phyloP scores from a whole-genome alignment of 2,888 invertebrate genomes.

The Tortricodes alternella region DNA sequence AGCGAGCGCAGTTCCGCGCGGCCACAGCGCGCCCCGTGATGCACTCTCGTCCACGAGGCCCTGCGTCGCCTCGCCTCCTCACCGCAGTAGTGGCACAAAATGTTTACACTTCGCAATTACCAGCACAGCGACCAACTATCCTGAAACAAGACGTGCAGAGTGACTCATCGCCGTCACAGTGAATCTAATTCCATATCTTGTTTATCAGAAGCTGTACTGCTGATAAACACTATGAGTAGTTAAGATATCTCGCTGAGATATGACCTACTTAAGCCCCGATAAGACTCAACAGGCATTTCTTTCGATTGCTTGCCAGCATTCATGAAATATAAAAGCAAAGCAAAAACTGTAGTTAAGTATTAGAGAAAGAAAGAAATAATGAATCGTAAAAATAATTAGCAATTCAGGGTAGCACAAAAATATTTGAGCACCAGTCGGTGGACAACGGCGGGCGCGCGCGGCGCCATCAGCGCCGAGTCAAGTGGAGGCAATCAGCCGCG shows the following conservation, averaged over 20 bases:
- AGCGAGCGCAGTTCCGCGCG: too few species aligned
- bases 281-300: neutral
- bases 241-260: neutral
- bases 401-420: too few species aligned
- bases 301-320: too few species aligned
- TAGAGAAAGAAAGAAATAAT: neutral
- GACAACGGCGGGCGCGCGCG: neutral
- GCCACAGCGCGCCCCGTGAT: too few species aligned
- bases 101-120: too few species aligned
- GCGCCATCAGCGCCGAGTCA: slow-evolving; percentile 41
- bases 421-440: too few species aligned
- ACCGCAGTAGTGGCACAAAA: too few species aligned
- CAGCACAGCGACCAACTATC: neutral
- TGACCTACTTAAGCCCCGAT: neutral
- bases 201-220: neutral
- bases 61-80: too few species aligned
- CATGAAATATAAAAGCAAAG: too few species aligned
- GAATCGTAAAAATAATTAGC: neutral
- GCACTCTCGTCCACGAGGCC: too few species aligned
- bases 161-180: slow-evolving; percentile 7
- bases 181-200: slow-evolving; percentile 7
- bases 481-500: slow-evolving; percentile 51
- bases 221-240: neutral
- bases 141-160: neutral
- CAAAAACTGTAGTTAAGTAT: neutral